Base-by-base conservation (phyloP, 2,888 invertebrate species). In the Sisyra nigra region DNA sequence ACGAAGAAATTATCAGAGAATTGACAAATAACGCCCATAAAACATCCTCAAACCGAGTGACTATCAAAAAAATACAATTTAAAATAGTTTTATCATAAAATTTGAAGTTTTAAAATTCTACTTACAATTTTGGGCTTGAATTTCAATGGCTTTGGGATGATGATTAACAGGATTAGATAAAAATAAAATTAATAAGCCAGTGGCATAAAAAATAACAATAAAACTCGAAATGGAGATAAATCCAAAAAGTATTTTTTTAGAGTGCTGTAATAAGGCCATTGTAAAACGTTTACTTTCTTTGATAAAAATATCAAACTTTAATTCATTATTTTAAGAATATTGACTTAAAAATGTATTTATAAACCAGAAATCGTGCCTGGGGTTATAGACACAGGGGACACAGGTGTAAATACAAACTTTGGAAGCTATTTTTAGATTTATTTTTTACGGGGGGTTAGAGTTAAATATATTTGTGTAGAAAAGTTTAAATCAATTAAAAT, bases 151-250 rank as follows among this genome's bases (percentile, higher is more conserved):
- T 19, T 37, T 37, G n/a, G 11, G 14, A 17, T 11, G 37, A 18
- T 19, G 37, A 15, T 37, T 17, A 24, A 24, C 37, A 14, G 14
- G 33, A 37, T 37, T 19, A 11, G 37, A 37, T 17, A 37, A 19
- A 11, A 37, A 37, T 18, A 37, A 19, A 18, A 37, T 37, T 37
- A 37, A 19, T 17, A 18, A 18, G 17, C 40, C 40, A 6, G 19
- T 15, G 3, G 40, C 14, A 31, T 15, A 30, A 40, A 24, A 19
- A 31, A 15, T 40, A 11, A 40, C 29, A 17, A 40, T 30, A 40
- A 40, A 40, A 31, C 14, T 30, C 13, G 15, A 3, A 10, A 40
- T 9, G 13, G 24, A 40, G 10, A 40, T 30, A 30, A 15, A 29
- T 15, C 29, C 18, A 40, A 31, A 24, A 31, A n/a, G 14, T 10